Conservation (phyloP, 2,888 invertebrate species). For the Parnassius orleans region DNA sequence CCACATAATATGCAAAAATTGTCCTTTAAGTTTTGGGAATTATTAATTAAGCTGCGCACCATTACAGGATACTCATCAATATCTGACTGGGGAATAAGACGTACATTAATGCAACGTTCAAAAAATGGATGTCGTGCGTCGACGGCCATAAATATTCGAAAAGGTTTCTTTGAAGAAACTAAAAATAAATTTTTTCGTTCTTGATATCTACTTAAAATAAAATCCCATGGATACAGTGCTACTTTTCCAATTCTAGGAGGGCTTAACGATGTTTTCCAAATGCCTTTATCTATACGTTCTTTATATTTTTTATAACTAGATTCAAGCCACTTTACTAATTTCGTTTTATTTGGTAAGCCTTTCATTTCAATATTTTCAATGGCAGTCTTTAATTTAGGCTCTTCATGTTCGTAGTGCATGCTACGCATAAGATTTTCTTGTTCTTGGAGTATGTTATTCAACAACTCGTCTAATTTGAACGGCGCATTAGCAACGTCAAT, state of each 20-base stretch:
- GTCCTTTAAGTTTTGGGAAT: conserved; percentile 54
- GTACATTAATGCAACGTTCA: conserved; percentile 58
- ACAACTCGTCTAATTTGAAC: conserved; percentile 13
- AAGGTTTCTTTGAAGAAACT: conserved; percentile 52
- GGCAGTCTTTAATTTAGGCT: neutral
- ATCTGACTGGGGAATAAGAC: conserved; percentile 56
- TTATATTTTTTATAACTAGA: conserved; percentile 59
- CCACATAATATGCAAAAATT: conserved; percentile 68
- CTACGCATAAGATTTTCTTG: conserved; percentile 11
- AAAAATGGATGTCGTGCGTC: conserved; percentile 49
- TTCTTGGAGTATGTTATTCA: conserved; percentile 19
- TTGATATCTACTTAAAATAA: conserved; percentile 60
- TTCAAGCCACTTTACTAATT: conserved; percentile 61
- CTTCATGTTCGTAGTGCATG: neutral
- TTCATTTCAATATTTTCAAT: conserved; percentile 26
- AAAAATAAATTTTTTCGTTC: conserved; percentile 62
- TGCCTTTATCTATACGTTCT: conserved; percentile 44
- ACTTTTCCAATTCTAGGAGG: conserved; percentile 56
- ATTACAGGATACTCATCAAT: conserved; percentile 59
- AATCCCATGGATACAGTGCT: conserved; percentile 60
- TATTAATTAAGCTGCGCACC: conserved; percentile 61
- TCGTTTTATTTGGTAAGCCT: conserved; percentile 40
- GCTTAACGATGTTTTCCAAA: conserved; percentile 45
- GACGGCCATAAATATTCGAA: conserved; percentile 63
- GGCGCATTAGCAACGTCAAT: conserved; percentile 16